Percentiles rank a stretch among this genome's conserved stretches.
Evolutionary conservation across 2,888 invertebrate genomes (phyloP).

Genomic region (Rotaria sp.): DNA sequence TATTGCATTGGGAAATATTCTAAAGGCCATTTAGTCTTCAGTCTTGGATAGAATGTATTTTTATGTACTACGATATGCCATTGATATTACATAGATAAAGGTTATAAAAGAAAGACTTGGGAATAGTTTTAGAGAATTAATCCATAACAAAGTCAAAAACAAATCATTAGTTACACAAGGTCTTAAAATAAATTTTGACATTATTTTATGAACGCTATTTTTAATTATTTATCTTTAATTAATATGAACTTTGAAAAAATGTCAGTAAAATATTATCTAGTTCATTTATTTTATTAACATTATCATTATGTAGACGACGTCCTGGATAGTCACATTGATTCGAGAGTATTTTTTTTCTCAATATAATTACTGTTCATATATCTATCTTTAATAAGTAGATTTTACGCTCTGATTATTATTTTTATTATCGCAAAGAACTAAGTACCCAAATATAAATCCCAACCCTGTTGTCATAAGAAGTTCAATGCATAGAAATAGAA

Average conservation of each 20-base stretch:
- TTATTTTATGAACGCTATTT: no score
- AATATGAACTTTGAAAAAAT: no score
- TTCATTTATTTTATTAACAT: not conserved
- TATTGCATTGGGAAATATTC: not conserved
- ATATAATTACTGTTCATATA: not conserved
- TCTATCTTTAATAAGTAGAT: not conserved
- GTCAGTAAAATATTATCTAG: not conserved
- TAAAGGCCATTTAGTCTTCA: not conserved
- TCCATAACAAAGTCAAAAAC: no score
- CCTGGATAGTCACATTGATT: not conserved
- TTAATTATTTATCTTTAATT: no score
- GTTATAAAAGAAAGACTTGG: no score
- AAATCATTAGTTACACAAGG: no score
- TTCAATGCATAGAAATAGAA: not conserved
- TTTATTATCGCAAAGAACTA: not conserved
- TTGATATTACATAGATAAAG: no score
- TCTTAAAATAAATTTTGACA: no score
- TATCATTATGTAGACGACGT: not conserved
- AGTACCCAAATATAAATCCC: not conserved
- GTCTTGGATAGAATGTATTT: not conserved
- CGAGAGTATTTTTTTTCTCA: not conserved
- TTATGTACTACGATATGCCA: not conserved
- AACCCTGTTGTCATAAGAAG: not conserved
- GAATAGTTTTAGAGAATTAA: no score
- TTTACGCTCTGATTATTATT: not conserved